These are phyloP conservation scores for Cyrtodaria siliqua DNA, from an alignment of 2,888 invertebrate genomes.

Conservation along the genomic window DNA sequence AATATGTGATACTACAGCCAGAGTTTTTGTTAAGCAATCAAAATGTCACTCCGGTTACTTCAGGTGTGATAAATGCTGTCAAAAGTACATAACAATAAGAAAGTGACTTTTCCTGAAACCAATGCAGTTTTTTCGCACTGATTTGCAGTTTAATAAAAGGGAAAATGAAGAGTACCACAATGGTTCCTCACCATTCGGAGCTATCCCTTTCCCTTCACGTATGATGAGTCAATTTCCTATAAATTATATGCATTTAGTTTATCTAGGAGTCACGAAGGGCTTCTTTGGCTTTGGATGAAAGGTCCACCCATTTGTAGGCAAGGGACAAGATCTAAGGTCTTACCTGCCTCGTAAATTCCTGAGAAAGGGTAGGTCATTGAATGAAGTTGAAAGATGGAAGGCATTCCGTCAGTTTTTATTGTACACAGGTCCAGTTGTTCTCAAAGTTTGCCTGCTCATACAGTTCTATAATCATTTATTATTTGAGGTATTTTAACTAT, in stretches of 20 bases:
- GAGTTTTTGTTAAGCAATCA: conserved; percentile 71
- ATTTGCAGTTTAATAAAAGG: conserved; percentile 60
- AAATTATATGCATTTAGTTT: conserved; percentile 81
- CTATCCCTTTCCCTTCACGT: conserved; percentile 54
- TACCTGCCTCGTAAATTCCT: conserved; percentile 72
- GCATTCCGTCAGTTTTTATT: conserved; percentile 74
- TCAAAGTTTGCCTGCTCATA: no score
- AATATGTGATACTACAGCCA: conserved; percentile 79
- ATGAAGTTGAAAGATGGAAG: conserved; percentile 74
- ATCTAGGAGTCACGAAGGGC: conserved; percentile 73
- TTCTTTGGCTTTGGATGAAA: conserved; percentile 64
- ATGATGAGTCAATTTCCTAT: conserved; percentile 72
- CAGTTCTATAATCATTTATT: conserved; percentile 56
- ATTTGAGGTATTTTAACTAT: conserved; percentile 31
- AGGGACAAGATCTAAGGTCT: conserved; percentile 5
- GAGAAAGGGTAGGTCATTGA: conserved; percentile 71
- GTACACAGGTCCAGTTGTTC: conserved; percentile 73
- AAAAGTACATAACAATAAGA: conserved; percentile 31
- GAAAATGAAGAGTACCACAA: conserved; percentile 68
- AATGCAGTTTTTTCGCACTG: conserved; percentile 46
- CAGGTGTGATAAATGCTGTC: conserved; percentile 76
- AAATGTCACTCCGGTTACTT: conserved; percentile 76
- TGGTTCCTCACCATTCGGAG: conserved; percentile 56
- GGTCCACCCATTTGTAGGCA: conserved; percentile 47
- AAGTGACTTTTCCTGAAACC: conserved; percentile 46